Evolutionary conservation across 1,140 invertebrate species (phyloP).

Genomic region (Babylonia areolata): DNA sequence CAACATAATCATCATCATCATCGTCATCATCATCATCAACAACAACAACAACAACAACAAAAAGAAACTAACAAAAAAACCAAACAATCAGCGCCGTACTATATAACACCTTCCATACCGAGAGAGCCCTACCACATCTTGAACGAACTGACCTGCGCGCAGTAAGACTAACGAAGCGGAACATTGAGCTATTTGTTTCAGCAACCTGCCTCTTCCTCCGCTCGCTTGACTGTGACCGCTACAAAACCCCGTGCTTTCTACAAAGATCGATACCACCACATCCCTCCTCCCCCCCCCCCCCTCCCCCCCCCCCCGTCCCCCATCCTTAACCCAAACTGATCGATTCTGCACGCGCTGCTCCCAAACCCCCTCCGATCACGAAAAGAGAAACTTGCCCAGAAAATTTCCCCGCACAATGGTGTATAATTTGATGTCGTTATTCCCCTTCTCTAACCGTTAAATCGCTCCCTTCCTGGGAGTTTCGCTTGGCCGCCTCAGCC

Average conservation of each 20-base stretch:
- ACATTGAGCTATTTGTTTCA: too few relatives aligned
- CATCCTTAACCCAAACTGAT: not conserved
- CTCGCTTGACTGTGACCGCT: too few relatives aligned
- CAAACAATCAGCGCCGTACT: too few relatives aligned
- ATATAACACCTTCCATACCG: too few relatives aligned
- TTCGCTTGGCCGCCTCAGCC: constrained; percentile 6
- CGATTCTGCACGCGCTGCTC: constrained; percentile 2
- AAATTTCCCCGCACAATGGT: constrained; percentile 7
- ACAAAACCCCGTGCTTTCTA: not conserved
- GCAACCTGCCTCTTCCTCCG: too few relatives aligned
- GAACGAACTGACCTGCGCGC: too few relatives aligned
- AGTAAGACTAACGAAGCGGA: too few relatives aligned
- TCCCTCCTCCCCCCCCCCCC: not conserved
- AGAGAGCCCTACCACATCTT: too few relatives aligned
- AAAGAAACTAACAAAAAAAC: too few relatives aligned
- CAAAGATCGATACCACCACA: not conserved
- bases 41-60: too few relatives aligned
- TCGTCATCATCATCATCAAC: too few relatives aligned
- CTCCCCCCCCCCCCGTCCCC: not conserved
- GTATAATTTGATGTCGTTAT: constrained; percentile 6
- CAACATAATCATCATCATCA: too few relatives aligned
- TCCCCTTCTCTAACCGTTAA: not conserved
- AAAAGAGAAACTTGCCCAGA: constrained; percentile 27
- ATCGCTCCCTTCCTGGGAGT: constrained; percentile 24
- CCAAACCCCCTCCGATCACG: not conserved